phyloP scores from a whole-genome alignment of 2,888 invertebrate genomes.

The Tetragnatha montana region DNA sequence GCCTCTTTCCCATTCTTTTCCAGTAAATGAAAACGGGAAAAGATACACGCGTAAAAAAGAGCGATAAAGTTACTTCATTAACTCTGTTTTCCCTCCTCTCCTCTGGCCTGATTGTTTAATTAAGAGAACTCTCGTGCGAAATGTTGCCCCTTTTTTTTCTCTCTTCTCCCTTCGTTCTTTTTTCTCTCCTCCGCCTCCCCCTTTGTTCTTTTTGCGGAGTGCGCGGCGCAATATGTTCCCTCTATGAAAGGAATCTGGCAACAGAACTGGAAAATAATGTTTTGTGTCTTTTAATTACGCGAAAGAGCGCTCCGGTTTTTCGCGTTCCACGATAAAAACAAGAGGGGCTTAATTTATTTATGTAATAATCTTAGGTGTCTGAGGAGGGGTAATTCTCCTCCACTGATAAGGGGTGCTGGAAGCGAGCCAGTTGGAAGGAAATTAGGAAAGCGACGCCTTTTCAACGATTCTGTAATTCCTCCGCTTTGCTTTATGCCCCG shows the following conservation, averaged over 20 bases:
- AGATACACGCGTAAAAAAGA: slow-evolving; percentile 1
- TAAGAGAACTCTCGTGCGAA: slow-evolving; percentile 64
- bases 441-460: slow-evolving; percentile 66
- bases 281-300: slow-evolving; percentile 70
- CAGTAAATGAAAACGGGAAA: slow-evolving; percentile 47
- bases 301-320: slow-evolving; percentile 45
- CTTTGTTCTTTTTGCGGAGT: not conserved
- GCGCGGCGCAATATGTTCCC: not conserved
- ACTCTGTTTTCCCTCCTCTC: slow-evolving; percentile 59
- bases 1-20: slow-evolving; percentile 25
- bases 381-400: not conserved
- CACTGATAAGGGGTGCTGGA: slow-evolving; percentile 44
- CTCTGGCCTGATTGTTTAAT: slow-evolving; percentile 57
- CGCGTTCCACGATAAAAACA: slow-evolving; percentile 64
- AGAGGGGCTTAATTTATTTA: slow-evolving; percentile 69
- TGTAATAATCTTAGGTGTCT: slow-evolving; percentile 50
- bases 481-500: not conserved
- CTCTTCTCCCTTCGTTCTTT: slow-evolving; percentile 30
- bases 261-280: slow-evolving; percentile 62
- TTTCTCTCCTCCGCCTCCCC: not conserved
- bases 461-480: slow-evolving; percentile 56
- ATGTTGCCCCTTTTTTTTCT: not conserved
- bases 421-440: slow-evolving; percentile 38
- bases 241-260: not conserved
- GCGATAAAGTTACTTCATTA: slow-evolving; percentile 69